phyloP scores from a whole-genome alignment of 2,113 vertebrate species.

The Pseudois nayaur region DNA sequence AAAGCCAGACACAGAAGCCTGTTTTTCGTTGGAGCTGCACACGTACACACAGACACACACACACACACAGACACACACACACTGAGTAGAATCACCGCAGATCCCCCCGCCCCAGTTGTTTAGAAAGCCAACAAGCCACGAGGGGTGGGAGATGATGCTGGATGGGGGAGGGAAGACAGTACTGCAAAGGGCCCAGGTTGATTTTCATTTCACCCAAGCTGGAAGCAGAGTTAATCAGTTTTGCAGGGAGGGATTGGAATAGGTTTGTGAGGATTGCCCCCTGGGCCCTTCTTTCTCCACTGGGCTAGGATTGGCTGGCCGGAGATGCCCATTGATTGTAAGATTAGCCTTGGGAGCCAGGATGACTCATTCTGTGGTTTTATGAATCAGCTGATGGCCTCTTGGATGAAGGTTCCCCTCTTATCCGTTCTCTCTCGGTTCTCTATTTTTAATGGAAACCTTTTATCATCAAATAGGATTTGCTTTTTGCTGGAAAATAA shows the following conservation, averaged over 20 bases:
- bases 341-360: slow-evolving; percentile 34
- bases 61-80: neutral
- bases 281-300: neutral
- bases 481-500: neutral
- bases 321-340: slow-evolving; percentile 30
- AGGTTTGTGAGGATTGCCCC: neutral
- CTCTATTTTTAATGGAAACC: slow-evolving; percentile 54
- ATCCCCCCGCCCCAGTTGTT: neutral
- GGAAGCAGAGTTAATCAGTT: slow-evolving; percentile 31
- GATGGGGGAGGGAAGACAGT: neutral
- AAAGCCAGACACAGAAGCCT: neutral
- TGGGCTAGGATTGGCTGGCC: neutral
- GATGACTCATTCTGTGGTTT: slow-evolving; percentile 64
- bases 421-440: neutral
- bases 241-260: neutral
- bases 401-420: slow-evolving; percentile 7
- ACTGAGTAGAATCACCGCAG: neutral
- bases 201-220: neutral
- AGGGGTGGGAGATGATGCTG: neutral
- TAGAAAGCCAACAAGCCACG: neutral
- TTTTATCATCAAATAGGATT: slow-evolving; percentile 40
- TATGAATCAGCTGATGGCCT: slow-evolving; percentile 59
- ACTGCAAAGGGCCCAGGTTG: neutral
- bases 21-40: neutral
- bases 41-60: neutral